A percentile compares a stretch with the other conserved stretches of the same genome.
Conservation (phyloP, 2,113 vertebrate species). For the Capreolus pygargus region DNA sequence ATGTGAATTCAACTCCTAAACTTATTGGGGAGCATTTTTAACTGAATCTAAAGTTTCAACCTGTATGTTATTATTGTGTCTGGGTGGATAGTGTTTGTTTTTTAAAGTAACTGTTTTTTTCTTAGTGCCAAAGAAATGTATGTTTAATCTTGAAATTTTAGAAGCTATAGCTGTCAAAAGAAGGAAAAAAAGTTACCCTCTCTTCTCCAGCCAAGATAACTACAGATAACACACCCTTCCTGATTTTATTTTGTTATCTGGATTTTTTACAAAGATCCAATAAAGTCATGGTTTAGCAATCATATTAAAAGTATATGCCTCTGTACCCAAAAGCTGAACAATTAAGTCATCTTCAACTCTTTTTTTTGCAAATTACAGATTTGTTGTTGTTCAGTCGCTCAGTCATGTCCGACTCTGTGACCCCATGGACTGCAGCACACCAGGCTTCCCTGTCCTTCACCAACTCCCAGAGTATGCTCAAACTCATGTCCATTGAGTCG, state of each 20-base stretch:
- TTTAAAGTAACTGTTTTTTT: constrained; percentile 36
- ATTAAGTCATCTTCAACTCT: background rate
- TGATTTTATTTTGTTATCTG: background rate
- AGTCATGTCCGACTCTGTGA: background rate
- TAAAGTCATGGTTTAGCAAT: background rate
- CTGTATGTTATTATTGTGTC: background rate
- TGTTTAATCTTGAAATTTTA: background rate
- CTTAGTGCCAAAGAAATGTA: background rate
- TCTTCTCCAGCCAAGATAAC: background rate
- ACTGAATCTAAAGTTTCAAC: background rate
- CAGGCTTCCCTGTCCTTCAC: background rate
- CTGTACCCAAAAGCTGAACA: background rate
- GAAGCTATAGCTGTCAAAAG: background rate
- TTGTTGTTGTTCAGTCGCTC: background rate
- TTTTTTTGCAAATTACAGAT: background rate
- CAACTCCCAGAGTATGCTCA: background rate
- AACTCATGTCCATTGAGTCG: background rate
- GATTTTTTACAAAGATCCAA: background rate
- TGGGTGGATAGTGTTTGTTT: background rate
- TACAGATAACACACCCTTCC: background rate
- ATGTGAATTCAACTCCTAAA: background rate
- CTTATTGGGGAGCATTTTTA: background rate
- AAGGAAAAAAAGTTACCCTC: background rate
- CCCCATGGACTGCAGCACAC: background rate
- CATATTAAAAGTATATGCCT: background rate